Conservation (phyloP, 2,797 vertebrate genomes). For the Lacerta agilis region DNA sequence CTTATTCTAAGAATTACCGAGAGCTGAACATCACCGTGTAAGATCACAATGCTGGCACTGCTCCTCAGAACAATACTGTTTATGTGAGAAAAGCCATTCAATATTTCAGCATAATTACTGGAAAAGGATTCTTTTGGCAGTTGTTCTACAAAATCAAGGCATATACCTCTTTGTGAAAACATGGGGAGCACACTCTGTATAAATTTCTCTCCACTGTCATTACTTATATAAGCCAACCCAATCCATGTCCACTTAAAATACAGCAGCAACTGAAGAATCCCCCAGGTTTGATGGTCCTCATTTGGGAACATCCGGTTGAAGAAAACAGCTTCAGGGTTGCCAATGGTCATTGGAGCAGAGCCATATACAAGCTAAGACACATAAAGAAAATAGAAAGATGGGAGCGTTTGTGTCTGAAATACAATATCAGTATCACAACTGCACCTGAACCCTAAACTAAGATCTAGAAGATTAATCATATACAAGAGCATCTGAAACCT, state of each 20-base stretch:
- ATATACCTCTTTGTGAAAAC: not conserved
- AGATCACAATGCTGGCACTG: not conserved
- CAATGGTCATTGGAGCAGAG: not conserved
- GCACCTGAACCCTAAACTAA: not conserved
- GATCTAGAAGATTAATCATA: too few relatives aligned
- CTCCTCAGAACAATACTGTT: not conserved
- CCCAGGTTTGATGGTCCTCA: not conserved
- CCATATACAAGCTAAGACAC: not conserved
- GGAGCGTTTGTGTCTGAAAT: not conserved
- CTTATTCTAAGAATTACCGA: not conserved
- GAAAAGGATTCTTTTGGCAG: not conserved
- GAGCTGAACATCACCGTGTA: not conserved
- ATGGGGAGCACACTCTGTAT: not conserved
- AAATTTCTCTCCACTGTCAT: not conserved
- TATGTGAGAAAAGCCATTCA: not conserved
- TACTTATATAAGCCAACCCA: not conserved
- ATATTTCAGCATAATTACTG: accelerated
- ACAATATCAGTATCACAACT: not conserved
- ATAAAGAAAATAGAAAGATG: not conserved
- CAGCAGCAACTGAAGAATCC: not conserved
- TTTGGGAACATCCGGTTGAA: not conserved
- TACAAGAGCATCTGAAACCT: too few relatives aligned
- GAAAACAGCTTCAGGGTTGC: not conserved
- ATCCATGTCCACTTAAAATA: not conserved
- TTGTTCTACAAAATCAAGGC: not conserved